Percentiles rank a stretch among this genome's conserved stretches.
Conservation (phyloP, 2,888 invertebrate species). For the Dastarcus helophoroides region DNA sequence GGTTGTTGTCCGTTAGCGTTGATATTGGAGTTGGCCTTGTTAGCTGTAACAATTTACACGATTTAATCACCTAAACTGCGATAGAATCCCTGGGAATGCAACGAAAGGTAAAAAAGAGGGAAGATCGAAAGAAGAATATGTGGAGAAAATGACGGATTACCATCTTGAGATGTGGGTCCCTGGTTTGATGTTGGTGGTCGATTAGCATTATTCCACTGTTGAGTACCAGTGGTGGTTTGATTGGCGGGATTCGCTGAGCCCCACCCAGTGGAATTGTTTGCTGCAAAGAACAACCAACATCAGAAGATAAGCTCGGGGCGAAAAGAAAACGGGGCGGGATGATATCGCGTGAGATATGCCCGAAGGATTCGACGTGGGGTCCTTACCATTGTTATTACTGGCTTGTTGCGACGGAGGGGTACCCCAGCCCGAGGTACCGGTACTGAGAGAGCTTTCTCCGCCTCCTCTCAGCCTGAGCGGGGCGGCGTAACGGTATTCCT, state of each 20-base stretch:
- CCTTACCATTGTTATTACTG: constrained; percentile 46
- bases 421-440: constrained; percentile 65
- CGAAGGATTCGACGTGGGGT: background rate
- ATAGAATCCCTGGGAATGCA: background rate
- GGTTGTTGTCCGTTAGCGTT: constrained; percentile 40
- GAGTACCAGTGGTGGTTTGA: constrained; percentile 33
- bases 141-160: constrained; percentile 19
- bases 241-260: constrained; percentile 37
- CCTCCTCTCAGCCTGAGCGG: constrained; percentile 61
- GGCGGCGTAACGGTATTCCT: constrained; percentile 24
- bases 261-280: constrained; percentile 40
- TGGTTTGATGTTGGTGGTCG: constrained; percentile 30
- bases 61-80: background rate
- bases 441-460: constrained; percentile 71
- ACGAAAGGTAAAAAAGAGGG: constrained; percentile 1
- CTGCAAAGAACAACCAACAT: too few species aligned
- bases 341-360: too few species aligned
- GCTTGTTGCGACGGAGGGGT: constrained; percentile 58
- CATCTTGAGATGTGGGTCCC: constrained; percentile 31
- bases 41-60: constrained; percentile 20
- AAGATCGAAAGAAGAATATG: constrained; percentile 1
- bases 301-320: too few species aligned
- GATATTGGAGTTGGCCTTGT: constrained; percentile 37
- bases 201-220: constrained; percentile 36
- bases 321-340: too few species aligned